A percentile compares a stretch with the other conserved stretches of the same genome.
phyloP scores from a whole-genome alignment of 2,888 invertebrate species.

The Hetaerina titia region DNA sequence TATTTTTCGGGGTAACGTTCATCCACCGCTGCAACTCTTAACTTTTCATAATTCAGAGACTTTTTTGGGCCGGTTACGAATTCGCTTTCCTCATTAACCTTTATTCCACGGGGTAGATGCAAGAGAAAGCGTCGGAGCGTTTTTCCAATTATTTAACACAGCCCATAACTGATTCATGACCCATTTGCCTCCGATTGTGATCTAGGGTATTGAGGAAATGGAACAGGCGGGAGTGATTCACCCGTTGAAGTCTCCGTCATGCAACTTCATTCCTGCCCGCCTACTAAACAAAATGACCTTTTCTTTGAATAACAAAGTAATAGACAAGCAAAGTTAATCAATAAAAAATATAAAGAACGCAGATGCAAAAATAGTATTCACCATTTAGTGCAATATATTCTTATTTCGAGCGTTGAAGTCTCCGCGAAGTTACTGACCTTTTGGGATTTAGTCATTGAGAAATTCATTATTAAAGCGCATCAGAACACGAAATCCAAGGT shows the following conservation, averaged over 20 bases:
- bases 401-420: no score
- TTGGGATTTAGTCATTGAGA: no score
- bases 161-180: background rate
- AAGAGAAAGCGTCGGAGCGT: background rate
- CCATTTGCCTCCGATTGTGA: background rate
- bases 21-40: background rate
- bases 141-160: background rate
- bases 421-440: no score
- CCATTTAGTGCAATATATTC: no score
- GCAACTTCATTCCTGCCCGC: background rate
- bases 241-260: background rate
- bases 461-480: no score
- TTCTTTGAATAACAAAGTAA: background rate
- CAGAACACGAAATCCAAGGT: no score
- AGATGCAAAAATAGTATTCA: no score
- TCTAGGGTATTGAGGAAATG: background rate
- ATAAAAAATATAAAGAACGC: no score
- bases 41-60: background rate
- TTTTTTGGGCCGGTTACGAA: background rate
- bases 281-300: background rate
- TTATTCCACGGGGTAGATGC: background rate
- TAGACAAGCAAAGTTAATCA: no score
- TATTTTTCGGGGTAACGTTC: background rate
- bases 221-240: background rate
- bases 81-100: conserved; percentile 2